Base-by-base conservation (phyloP, 2,797 vertebrate species). In the Pseudochaenichthys georgianus region DNA sequence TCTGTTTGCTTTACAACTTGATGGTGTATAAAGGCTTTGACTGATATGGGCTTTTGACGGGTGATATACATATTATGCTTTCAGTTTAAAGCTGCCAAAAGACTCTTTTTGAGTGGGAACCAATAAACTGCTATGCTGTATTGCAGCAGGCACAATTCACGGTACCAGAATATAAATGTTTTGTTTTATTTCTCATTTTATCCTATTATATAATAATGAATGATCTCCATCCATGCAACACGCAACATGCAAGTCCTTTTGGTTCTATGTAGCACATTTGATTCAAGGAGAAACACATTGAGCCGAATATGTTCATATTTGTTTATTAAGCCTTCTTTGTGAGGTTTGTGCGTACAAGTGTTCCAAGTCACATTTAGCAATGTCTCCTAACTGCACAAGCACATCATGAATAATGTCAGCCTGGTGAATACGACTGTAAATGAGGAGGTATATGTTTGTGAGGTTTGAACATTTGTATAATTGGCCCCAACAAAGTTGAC, bases 1-100 rank as follows among this genome's bases (percentile, higher is more conserved):
- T 42, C 79, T 83, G 77, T 90, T 82, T 81, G 53, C 54, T 80
- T 64, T 78, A 54, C 61, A 78, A 75, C 61, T 81, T 69, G 62
- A 84, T 73, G 50, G 48, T 54, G 23, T 58, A 53, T 23, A 62
- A 75, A 70, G 21, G 41, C 42, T 73, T 61, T 55, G 42, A 78
- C 61, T 75, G 64, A 50, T 21, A 41, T 10, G 11, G 23, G n/a
- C 13, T 61, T 54, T 65, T 68, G 13, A 54, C 64, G 23, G 53
- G 11, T 1, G 2, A 74, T 68, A 52, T 59, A 47, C 72, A 19
- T 60, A 64, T 64, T 23, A 11, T 34, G 11, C 43, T 60, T 55
- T 61, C 65, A 13, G 19, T 65, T 47, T 73, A 15, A 76, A 71
- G 34, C 53, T 78, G 57, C 64, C 45, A 59, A 19, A 74, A 59